Percentiles rank a stretch among this genome's conserved stretches.
These are phyloP conservation scores for Mobula birostris DNA, from an alignment of 2,113 vertebrate species.

Conservation along the genomic window DNA sequence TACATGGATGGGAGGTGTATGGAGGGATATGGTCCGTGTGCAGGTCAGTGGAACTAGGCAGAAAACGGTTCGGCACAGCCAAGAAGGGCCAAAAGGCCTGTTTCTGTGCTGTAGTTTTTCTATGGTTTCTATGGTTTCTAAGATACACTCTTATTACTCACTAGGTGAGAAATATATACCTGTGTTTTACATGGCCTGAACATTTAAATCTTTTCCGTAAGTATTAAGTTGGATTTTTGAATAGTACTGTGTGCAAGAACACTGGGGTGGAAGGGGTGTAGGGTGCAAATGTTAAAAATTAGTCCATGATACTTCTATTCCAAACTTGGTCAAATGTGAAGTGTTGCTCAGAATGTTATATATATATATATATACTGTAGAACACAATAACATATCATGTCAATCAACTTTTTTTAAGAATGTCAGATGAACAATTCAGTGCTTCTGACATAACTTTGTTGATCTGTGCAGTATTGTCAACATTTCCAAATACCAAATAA, in stretches of 20 bases:
- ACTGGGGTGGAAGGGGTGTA: neutral
- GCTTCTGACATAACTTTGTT: slow-evolving; percentile 12
- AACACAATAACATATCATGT: neutral
- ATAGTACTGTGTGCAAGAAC: neutral
- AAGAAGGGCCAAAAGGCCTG: too few species aligned
- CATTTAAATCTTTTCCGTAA: neutral
- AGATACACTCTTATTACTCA: too few species aligned
- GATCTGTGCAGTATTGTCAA: slow-evolving; percentile 3
- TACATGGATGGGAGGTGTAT: too few species aligned
- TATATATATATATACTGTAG: neutral
- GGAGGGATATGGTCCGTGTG: too few species aligned
- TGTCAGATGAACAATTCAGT: slow-evolving; percentile 10
- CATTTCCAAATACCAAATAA: neutral
- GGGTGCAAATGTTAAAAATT: neutral
- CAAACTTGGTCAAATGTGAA: neutral
- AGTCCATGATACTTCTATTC: neutral
- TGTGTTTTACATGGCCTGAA: neutral
- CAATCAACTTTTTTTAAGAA: slow-evolving; percentile 8
- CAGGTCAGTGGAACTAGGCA: too few species aligned
- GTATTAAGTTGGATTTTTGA: neutral
- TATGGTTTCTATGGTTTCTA: too few species aligned
- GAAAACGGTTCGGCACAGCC: too few species aligned
- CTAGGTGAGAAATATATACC: neutral
- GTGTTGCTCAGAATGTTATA: neutral
- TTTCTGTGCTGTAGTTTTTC: too few species aligned